Base-by-base conservation (phyloP, 2,888 invertebrate genomes). In the Syrphus vitripennis region DNA sequence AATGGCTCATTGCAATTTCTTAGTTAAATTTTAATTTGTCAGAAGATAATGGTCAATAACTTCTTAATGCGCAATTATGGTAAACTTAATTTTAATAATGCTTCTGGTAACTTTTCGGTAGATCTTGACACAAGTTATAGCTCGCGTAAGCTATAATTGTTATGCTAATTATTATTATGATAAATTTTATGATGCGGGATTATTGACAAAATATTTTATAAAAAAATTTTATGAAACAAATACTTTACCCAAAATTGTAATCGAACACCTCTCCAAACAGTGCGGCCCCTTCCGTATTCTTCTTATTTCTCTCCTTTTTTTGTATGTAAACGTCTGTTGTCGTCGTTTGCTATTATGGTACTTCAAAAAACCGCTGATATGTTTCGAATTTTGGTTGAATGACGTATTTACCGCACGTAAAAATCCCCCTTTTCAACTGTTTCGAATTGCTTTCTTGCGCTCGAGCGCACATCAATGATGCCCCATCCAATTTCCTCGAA, bases 321-420 rank as follows among this genome's bases (percentile, higher is more conserved):
- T 16, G 29, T 21, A 24, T 50, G 24, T 24, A 14, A 50, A 29
- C 14, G 67, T 40, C 45, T 40, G 55, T 65, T 24, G 9, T 37
- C 34, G 31, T 31, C 34, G 21, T 42, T 53, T 37, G 7, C 29
- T 50, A n/a, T n/a, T n/a, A 53, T 50, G 37, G 31, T 61, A 53
- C 57, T 40, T 24, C 5, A 37, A 57, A 48, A 65, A 82, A 77
- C 70, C 76, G 45, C 63, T 75, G 61, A 61, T 50, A 80, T 69
- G 69, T 53, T 69, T 24, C 24, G 57, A 59, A 65, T 48, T 77
- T 57, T n/a, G 31, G 72, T 12, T n/a, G 59, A 83, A 72, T 74
- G 71, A 61, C 65, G 26, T 72, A 69, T 74, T 67, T 55, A 31
- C 59, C 53, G n/a, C 37, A 72, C 50, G 72, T 53, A 19, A n/a